phyloP scores from a whole-genome alignment of 2,888 invertebrate species.

The Stenchaetothrips biformis region DNA sequence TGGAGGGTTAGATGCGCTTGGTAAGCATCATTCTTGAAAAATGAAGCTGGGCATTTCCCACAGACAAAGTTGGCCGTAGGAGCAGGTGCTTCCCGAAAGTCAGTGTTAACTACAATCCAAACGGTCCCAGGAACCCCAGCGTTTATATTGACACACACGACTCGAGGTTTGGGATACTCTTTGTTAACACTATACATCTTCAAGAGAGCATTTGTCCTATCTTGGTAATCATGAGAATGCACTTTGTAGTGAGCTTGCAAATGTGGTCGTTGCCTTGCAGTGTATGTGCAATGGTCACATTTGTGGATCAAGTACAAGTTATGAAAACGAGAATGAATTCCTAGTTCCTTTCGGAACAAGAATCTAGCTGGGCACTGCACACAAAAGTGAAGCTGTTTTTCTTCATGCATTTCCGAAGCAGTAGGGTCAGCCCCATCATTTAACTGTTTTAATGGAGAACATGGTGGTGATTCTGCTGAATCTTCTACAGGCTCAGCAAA shows the following conservation, averaged over 20 bases:
- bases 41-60: constrained; percentile 66
- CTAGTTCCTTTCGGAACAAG: constrained; percentile 67
- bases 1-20: constrained; percentile 66
- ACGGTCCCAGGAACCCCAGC: constrained; percentile 22
- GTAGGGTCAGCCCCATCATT: neutral
- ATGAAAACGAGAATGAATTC: constrained; percentile 68
- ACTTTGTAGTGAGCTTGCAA: constrained; percentile 64
- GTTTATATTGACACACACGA: constrained; percentile 17
- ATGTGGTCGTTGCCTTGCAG: constrained; percentile 64
- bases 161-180: neutral
- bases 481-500: constrained; percentile 37
- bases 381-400: constrained; percentile 63
- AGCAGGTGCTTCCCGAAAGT: constrained; percentile 10
- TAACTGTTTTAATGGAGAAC: neutral
- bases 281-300: constrained; percentile 73
- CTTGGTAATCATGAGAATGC: constrained; percentile 73
- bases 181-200: constrained; percentile 54
- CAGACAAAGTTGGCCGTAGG: constrained; percentile 46
- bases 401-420: constrained; percentile 32
- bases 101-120: neutral
- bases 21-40: constrained; percentile 64
- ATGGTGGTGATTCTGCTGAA: constrained; percentile 34
- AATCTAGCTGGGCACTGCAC: constrained; percentile 79
- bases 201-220: constrained; percentile 65
- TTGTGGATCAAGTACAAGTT: constrained; percentile 57